Base-by-base conservation (phyloP, 1,140 invertebrate species). In the Neodiprion lecontei region DNA sequence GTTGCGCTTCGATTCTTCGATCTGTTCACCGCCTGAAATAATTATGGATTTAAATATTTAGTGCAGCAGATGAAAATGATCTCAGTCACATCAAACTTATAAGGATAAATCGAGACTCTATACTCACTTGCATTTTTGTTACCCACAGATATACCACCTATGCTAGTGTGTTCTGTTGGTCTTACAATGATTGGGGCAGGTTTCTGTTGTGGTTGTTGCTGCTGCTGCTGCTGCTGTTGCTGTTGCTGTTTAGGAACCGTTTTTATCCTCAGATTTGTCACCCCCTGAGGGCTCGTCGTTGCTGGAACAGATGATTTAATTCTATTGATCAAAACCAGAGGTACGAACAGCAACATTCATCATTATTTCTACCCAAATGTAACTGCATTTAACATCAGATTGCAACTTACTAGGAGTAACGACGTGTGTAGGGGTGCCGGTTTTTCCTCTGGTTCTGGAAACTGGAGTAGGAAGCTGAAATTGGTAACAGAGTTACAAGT, bases 101-200 rank as follows among this genome's bases (percentile, higher is more conserved):
- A 87, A 78, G 92, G 91, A 0, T 91, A 90, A 47, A 91, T 87
- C n/a, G 90, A 86, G 10, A 87, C 81, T 74, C 88, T 88, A 17
- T 73, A 84, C 82, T 84, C 83, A 84, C 90, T 86, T 8, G 88
- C 84, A 76, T 80, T 82, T 82, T 87, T 88, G n/a, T 72, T 89
- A 40, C 92, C 91, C 14, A 93, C 90, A 1, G 90, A 86, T 72
- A 93, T 86, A 17, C 92, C 92, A 53, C 92, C 92, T 49, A 93
- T 90, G n/a, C 92, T 92, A 0, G 91, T 91, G 1, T 90, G 90
- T 80, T 93, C 92, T 0, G 92, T 91, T 21, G 92, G 92, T 7
- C 92, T 89, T 9, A 91, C 89, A 12, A 70, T 67, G 2, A 61
- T 9, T 50, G 67, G 74, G 14, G 65, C 67, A 49, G 67, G 65